Conservation (phyloP, 1,140 invertebrate species). For the Monomorium pharaonis region DNA sequence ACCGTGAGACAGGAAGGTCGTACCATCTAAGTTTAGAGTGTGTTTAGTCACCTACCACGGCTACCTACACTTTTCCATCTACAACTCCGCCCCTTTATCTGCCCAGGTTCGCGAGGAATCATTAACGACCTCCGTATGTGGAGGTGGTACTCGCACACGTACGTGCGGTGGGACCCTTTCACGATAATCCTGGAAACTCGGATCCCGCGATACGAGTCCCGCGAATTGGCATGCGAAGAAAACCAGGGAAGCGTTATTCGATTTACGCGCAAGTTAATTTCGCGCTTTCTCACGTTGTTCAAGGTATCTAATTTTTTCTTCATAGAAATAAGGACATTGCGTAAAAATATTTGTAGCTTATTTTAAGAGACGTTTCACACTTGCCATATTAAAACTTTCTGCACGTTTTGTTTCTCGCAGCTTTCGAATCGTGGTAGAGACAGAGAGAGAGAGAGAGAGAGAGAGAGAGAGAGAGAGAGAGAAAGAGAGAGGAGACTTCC, state of each 20-base stretch:
- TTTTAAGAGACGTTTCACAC: background rate
- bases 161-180: conserved; percentile 34
- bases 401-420: background rate
- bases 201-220: background rate
- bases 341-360: background rate
- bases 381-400: background rate
- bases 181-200: conserved; percentile 31
- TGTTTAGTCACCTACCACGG: conserved; percentile 64
- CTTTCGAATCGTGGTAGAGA: background rate
- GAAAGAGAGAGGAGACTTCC: background rate
- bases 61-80: conserved; percentile 71
- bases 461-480: background rate
- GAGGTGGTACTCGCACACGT: conserved; percentile 27
- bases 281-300: background rate
- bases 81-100: conserved; percentile 54
- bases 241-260: background rate
- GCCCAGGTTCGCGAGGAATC: conserved; percentile 26
- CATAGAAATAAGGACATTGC: background rate
- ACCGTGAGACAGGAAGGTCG: conserved; percentile 61
- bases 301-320: background rate
- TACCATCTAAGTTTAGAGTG: conserved; percentile 68
- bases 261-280: background rate
- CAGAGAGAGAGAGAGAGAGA: background rate
- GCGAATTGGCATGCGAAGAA: background rate
- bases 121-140: conserved; percentile 50